phyloP scores from a whole-genome alignment of 2,888 invertebrate genomes.

The Eustalomyia histrio region DNA sequence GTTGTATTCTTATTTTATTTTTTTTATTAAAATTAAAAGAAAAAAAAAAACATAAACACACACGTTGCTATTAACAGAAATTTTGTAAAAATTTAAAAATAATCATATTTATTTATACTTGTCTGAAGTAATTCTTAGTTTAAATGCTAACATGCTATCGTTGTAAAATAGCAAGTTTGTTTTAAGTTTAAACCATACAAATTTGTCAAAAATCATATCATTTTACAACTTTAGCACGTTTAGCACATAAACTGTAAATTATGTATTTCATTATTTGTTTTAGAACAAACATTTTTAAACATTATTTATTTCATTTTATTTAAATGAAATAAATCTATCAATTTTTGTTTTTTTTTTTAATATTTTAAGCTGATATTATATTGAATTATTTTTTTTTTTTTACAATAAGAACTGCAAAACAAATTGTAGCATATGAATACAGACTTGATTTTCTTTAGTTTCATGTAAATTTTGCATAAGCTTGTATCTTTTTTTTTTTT shows the following conservation, averaged over 20 bases:
- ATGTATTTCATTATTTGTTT: too few species aligned
- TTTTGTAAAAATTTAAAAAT: constrained; percentile 47
- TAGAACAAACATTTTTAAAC: constrained; percentile 8
- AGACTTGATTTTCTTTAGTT: not conserved
- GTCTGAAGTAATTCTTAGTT: too few species aligned
- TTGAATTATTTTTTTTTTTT: not conserved
- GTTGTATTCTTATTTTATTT: constrained; percentile 39
- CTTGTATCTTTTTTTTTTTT: not conserved
- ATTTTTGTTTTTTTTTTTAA: not conserved
- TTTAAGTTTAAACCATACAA: too few species aligned
- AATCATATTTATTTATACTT: not conserved
- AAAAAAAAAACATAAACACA: too few species aligned
- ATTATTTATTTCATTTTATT: constrained; percentile 6
- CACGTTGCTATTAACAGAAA: constrained; percentile 34
- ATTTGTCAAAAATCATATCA: too few species aligned
- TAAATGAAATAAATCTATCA: not conserved
- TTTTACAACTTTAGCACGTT: too few species aligned
- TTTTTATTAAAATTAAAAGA: constrained; percentile 48
- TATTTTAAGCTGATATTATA: not conserved
- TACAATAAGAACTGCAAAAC: not conserved
- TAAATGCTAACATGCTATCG: too few species aligned
- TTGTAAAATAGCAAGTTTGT: too few species aligned
- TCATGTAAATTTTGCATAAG: constrained; percentile 9
- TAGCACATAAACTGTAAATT: too few species aligned
- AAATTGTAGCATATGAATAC: not conserved